Base-by-base conservation (phyloP, 2,888 invertebrate genomes). In the Pseudoips prasinana region DNA sequence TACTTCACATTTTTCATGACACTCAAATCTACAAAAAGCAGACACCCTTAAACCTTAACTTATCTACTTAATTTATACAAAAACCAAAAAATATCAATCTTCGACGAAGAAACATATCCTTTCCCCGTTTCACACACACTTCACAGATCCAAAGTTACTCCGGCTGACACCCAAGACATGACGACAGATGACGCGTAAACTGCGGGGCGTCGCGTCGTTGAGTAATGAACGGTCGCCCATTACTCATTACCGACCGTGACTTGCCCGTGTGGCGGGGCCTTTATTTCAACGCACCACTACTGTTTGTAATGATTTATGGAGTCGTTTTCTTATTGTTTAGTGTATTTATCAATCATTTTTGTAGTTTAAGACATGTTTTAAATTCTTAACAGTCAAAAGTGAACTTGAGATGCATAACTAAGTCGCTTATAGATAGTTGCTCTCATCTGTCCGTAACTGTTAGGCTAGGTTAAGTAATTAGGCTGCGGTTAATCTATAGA, bases 151-250 rank as follows among this genome's bases (percentile, higher is more conserved):
- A 31, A 46, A 49, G 49, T 49, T 58, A 57, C 50, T 50, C 39
- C 39, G n/a, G 47, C 52, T 47, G 51, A 59, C 51, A 55, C 51
- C 53, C 48, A 40, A 45, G 44, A 60, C 41, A 56, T 66, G 77
- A 67, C 73, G 82, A 79, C 79, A 80, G 79, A 78, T 76, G 75
- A 78, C 73, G 67, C 64, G 68, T 73, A 70, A 78, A 73, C 78
- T 73, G 64, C 69, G 68, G 74, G 77, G 73, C 68, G 78, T 69
- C 18, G 18, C 6, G 3, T 7, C 65, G 44, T 61, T 79, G 82
- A 83, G 75, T 81, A 83, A 85, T 83, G 84, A 80, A 74, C 66
- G 60, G 44, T 59, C 51, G 53, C 58, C 64, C 72, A 74, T 73
- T 72, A 70, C 75, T 74, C 74, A 76, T 75, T 75, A 76, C 77